A percentile compares a stretch with the other conserved stretches of the same genome.
Conservation (phyloP, 2,888 invertebrate species). For the Malthinus seriepunctatus region DNA sequence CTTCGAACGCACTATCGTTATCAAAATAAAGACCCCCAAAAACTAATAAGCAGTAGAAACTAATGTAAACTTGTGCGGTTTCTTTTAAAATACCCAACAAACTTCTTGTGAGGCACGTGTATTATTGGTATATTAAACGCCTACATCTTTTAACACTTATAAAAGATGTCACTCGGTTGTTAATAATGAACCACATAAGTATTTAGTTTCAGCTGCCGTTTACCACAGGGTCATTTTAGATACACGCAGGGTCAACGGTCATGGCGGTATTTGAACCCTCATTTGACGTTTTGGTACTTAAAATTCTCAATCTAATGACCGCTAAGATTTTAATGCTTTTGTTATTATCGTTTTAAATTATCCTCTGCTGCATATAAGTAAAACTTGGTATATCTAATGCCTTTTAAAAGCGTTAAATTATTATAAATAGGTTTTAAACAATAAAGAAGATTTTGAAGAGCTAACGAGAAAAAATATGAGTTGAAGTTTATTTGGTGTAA, state of each 20-base stretch:
- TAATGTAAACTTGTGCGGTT: too few relatives aligned
- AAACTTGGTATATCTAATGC: not conserved
- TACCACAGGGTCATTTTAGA: slow-evolving; percentile 20
- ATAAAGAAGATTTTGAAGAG: too few relatives aligned
- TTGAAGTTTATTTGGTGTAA: too few relatives aligned
- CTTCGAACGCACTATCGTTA: too few relatives aligned
- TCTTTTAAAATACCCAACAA: too few relatives aligned
- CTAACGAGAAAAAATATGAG: too few relatives aligned
- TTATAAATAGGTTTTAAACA: too few relatives aligned
- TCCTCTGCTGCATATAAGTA: not conserved
- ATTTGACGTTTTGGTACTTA: slow-evolving; percentile 26
- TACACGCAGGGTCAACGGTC: slow-evolving; percentile 44
- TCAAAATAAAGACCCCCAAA: too few relatives aligned
- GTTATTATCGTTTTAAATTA: slow-evolving; percentile 7
- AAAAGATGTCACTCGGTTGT: not conserved
- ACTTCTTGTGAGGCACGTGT: too few relatives aligned
- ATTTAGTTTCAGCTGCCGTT: slow-evolving; percentile 14
- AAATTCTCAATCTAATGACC: slow-evolving; percentile 11
- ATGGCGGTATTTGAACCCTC: slow-evolving; percentile 47
- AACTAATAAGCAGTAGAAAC: too few relatives aligned
- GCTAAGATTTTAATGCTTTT: slow-evolving; percentile 11
- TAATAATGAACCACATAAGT: not conserved
- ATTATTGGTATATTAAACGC: slow-evolving; percentile 7
- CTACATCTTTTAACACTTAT: slow-evolving; percentile 13
- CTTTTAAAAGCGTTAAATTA: too few relatives aligned